Conservation (phyloP, 2,797 vertebrate species). For the Thripadectes ignobilis region DNA sequence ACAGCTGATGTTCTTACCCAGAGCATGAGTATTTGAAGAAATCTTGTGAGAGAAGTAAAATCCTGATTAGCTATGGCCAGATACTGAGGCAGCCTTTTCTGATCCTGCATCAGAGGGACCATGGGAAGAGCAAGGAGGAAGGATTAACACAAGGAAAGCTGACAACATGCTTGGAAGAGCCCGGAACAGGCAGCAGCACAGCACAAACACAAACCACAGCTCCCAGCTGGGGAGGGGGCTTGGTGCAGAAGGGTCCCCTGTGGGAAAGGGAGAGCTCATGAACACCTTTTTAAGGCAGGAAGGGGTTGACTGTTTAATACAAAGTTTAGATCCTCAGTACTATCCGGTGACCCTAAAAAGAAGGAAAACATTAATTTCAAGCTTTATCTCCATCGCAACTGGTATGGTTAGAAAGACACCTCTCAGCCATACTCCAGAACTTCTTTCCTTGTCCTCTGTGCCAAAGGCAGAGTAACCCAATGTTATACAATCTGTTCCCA, state of each 20-base stretch:
- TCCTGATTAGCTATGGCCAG: neutral
- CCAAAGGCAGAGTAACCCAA: neutral
- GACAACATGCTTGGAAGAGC: neutral
- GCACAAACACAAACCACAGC: rapidly evolving
- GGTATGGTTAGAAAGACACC: neutral
- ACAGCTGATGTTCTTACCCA: neutral
- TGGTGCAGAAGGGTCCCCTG: neutral
- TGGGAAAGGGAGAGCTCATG: neutral
- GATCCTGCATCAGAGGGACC: neutral
- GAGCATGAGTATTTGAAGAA: neutral
- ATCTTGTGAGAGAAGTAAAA: neutral
- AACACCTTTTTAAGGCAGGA: neutral
- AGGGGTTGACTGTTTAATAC: neutral
- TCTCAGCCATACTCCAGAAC: neutral
- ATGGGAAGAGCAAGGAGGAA: neutral
- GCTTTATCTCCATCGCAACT: neutral
- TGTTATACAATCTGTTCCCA: neutral
- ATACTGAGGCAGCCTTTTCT: neutral
- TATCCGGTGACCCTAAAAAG: neutral
- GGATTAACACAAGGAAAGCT: neutral
- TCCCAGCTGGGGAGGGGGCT: neutral
- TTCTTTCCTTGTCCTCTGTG: neutral
- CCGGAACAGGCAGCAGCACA: neutral
- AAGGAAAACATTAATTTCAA: neutral
- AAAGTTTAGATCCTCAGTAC: neutral